Conservation (phyloP, 1,140 invertebrate species). For the Asobara japonica region DNA sequence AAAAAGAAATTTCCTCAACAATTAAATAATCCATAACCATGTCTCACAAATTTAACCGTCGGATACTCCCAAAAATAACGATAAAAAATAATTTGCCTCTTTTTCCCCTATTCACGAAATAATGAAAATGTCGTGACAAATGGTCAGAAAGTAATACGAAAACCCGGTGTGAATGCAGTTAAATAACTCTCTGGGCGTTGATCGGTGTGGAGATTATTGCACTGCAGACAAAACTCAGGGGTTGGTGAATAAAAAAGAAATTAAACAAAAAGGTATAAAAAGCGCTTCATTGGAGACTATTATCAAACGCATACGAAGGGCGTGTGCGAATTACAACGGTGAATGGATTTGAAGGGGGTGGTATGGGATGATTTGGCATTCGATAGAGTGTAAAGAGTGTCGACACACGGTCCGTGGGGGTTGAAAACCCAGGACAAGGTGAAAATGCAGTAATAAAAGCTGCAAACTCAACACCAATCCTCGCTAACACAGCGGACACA, state of each 20-base stretch:
- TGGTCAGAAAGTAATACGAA: conserved; percentile 17
- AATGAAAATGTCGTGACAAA: conserved; percentile 6
- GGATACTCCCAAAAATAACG: neutral
- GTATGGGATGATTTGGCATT: conserved; percentile 46
- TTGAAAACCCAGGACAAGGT: conserved; percentile 62
- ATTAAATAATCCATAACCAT: neutral
- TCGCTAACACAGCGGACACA: neutral
- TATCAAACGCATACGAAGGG: conserved; percentile 1
- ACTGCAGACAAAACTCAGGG: neutral
- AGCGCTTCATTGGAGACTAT: conserved; percentile 16
- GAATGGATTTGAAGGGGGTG: conserved; percentile 10
- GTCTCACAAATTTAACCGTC: neutral
- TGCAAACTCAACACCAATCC: conserved; percentile 48
- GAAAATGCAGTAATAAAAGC: conserved; percentile 68
- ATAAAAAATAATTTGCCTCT: neutral
- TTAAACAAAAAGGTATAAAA: conserved; percentile 7
- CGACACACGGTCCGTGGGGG: conserved; percentile 21
- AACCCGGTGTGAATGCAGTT: conserved; percentile 8
- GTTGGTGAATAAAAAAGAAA: conserved; percentile 1
- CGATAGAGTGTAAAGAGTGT: conserved; percentile 59
- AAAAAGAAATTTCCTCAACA: neutral
- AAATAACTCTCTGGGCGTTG: conserved; percentile 11
- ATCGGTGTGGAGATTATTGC: conserved; percentile 16
- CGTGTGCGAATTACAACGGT: conserved; percentile 6
- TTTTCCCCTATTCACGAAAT: neutral